A percentile compares a stretch with the other conserved stretches of the same genome.
Conservation (phyloP, 1,140 invertebrate genomes). For the Drosophila albomicans region DNA sequence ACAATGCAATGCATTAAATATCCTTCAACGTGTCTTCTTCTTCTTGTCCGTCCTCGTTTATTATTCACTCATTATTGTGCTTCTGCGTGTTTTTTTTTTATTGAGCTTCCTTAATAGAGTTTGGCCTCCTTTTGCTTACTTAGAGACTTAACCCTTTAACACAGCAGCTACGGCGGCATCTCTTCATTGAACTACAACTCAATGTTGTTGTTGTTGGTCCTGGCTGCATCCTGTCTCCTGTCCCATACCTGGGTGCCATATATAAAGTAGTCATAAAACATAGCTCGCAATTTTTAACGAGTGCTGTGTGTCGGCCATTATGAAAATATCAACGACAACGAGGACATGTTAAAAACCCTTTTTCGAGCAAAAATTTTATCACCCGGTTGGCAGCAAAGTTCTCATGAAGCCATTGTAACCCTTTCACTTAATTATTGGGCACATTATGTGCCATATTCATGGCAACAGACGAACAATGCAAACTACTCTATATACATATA, state of each 20-base stretch:
- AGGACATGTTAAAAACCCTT: constrained; percentile 71
- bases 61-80: constrained; percentile 8
- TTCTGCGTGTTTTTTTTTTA: constrained; percentile 24
- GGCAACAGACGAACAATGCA: constrained; percentile 61
- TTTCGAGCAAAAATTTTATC: constrained; percentile 62
- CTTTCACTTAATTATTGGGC: constrained; percentile 82
- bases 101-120: constrained; percentile 42
- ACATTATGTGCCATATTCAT: constrained; percentile 81
- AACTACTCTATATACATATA: constrained; percentile 21
- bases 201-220: constrained; percentile 1
- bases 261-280: constrained; percentile 33
- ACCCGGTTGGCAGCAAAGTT: constrained; percentile 72
- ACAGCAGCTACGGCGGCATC: constrained; percentile 10
- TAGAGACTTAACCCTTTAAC: constrained; percentile 6
- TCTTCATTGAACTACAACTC: constrained; percentile 26
- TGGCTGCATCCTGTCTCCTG: constrained; percentile 11
- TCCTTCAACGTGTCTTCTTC: constrained; percentile 1
- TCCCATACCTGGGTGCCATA: constrained; percentile 19
- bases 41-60: neutral
- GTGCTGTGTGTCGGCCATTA: constrained; percentile 17
- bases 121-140: neutral
- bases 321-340: constrained; percentile 1
- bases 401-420: constrained; percentile 81
- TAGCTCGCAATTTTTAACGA: constrained; percentile 31
- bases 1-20: constrained; percentile 41